Conservation (phyloP, 30 jellyfish, hydroid and myxozoan species). For the Catostylus mosaicus region DNA sequence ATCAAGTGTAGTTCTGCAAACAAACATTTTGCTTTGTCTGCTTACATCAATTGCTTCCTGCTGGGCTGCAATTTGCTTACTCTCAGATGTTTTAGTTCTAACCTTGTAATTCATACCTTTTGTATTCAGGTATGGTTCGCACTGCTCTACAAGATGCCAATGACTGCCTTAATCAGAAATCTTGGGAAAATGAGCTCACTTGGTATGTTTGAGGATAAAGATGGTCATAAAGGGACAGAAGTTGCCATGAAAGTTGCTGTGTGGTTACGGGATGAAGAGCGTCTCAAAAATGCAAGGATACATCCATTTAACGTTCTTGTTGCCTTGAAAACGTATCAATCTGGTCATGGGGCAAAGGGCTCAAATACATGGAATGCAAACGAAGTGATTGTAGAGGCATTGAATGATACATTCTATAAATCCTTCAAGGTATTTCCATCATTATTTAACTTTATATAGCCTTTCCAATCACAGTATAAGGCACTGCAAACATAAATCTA, state of each 20-base stretch:
- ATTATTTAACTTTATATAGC: not conserved
- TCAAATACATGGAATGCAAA: slow-evolving; percentile 54
- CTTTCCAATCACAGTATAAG: not conserved
- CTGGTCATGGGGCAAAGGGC: slow-evolving; percentile 55
- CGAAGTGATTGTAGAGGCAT: slow-evolving; percentile 20
- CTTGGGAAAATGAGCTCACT: slow-evolving; percentile 77
- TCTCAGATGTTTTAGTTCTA: no score
- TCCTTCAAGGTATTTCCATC: slow-evolving; percentile 55
- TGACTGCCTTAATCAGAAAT: slow-evolving; percentile 69
- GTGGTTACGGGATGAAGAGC: slow-evolving; percentile 48
- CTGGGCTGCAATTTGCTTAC: no score
- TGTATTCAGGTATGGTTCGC: slow-evolving; percentile 70
- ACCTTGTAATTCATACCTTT: not conserved
- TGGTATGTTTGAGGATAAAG: slow-evolving; percentile 59
- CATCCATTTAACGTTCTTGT: slow-evolving; percentile 74
- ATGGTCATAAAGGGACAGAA: slow-evolving; percentile 29
- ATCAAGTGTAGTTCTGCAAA: no score
- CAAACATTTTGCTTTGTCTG: no score
- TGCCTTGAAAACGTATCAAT: slow-evolving; percentile 58
- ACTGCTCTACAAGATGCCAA: slow-evolving; percentile 58
- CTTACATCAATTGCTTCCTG: no score
- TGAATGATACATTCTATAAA: slow-evolving; percentile 66
- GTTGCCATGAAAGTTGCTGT: slow-evolving; percentile 17
- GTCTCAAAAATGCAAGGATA: slow-evolving; percentile 62
- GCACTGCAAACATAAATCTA: no score